Evolutionary conservation across 2,888 invertebrate genomes (phyloP), one percentile per base, ranked within the genome.

Genomic region (Girardia tigrina): DNA sequence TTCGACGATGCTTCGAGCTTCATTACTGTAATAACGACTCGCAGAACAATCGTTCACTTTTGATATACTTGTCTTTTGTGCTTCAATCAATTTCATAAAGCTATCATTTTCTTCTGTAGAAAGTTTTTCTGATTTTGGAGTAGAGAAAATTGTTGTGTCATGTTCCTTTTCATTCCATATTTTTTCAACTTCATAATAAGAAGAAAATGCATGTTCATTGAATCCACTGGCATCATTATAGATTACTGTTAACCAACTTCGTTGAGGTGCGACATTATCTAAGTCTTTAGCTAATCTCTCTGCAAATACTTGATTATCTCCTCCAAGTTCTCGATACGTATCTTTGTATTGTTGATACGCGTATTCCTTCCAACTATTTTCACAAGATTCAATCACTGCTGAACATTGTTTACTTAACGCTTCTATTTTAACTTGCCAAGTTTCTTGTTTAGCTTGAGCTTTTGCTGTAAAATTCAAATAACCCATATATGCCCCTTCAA

Each of bases 221-320:
- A 56, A 56, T 56, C 56, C 56, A 56, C 56, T 56, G 4, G 56
- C 56, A 56, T 56, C 56, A 56, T 56, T 56, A 56, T 56, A 56
- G n/a, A 16, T 2, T 20, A 56, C n/a, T n/a, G n/a, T n/a, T 23
- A 56, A 56, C 56, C 56, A 56, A 56, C 56, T 56, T 56, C 56
- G n/a, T 56, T 56, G 56, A 12, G 56, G 56, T 20, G n/a, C 56
- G 23, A 56, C 56, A 56, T 56, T 56, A 56, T 56, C 23, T 23
- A 56, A 56, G 23, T 56, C 56, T 16, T 56, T 4, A 8, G 56
- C 56, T 56, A 56, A 12, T 56, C 23, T 56, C 56, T 56, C 56
- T 56, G 56, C 56, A 16, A 56, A 56, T 56, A 20, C n/a, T 56
- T 56, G 56, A 56, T 56, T 56, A n/a, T 16, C n/a, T 56, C 56